These are phyloP conservation scores for Nematolebias whitei DNA, from an alignment of 2,113 vertebrate genomes.

Conservation along the genomic window DNA sequence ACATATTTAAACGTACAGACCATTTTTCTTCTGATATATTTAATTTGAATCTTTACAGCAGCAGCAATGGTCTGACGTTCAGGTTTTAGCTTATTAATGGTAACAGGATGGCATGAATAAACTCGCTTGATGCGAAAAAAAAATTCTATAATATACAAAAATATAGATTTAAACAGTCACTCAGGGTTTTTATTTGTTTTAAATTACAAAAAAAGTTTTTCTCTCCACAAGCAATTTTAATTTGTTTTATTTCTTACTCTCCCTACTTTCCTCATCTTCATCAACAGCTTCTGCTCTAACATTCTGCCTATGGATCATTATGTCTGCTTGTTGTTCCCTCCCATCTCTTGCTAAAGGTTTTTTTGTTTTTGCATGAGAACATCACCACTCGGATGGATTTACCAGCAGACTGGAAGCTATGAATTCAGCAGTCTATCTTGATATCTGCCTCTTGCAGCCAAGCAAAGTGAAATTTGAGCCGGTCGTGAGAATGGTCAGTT, in stretches of 20 bases:
- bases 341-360: slow-evolving; percentile 34
- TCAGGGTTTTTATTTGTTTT: too few relatives aligned
- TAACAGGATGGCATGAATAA: too few relatives aligned
- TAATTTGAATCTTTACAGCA: too few relatives aligned
- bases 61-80: too few relatives aligned
- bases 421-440: slow-evolving; percentile 48
- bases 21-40: too few relatives aligned
- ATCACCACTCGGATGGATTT: slow-evolving; percentile 42
- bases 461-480: slow-evolving; percentile 66
- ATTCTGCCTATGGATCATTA: slow-evolving; percentile 4
- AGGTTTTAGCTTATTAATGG: too few relatives aligned
- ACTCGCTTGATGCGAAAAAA: too few relatives aligned
- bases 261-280: not conserved
- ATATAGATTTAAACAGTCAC: too few relatives aligned
- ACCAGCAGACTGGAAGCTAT: slow-evolving; percentile 46
- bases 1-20: too few relatives aligned
- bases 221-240: not conserved
- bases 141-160: too few relatives aligned
- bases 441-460: slow-evolving; percentile 55
- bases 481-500: slow-evolving; percentile 37
- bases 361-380: slow-evolving; percentile 31
- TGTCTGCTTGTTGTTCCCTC: slow-evolving; percentile 12
- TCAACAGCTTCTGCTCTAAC: not conserved
- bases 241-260: not conserved
- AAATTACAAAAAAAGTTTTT: too few relatives aligned